Evolutionary conservation across 2,888 invertebrate species (phyloP).

Genomic region (Pandemis heparana): DNA sequence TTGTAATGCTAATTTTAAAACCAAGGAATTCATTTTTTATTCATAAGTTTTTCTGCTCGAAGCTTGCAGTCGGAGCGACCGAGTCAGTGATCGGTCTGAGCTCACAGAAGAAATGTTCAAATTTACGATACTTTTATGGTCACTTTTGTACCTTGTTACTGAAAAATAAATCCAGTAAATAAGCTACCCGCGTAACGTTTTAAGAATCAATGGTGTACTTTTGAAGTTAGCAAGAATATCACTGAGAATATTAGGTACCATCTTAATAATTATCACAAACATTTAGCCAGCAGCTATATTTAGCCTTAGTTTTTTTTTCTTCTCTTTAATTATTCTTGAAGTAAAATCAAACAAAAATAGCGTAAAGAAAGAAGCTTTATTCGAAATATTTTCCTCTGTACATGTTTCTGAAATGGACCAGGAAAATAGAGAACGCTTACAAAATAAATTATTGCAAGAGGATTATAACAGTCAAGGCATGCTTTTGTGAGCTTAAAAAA

Average conservation of each 20-base stretch:
- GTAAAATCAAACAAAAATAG: too few relatives aligned
- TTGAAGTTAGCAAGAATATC: not conserved
- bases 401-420: not conserved
- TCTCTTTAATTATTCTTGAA: too few relatives aligned
- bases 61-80: constrained; percentile 80
- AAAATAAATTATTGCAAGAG: constrained; percentile 57
- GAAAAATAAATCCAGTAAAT: too few relatives aligned
- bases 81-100: constrained; percentile 77
- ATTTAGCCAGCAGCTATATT: too few relatives aligned
- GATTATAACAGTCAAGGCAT: constrained; percentile 47
- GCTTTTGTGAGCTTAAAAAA: constrained; percentile 52
- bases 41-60: constrained; percentile 84
- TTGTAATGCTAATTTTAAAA: constrained; percentile 85
- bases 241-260: too few relatives aligned
- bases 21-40: constrained; percentile 85
- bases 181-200: too few relatives aligned
- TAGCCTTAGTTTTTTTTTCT: too few relatives aligned
- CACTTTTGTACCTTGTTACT: not conserved
- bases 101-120: constrained; percentile 63
- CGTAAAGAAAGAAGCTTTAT: not conserved
- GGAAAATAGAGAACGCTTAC: constrained; percentile 43
- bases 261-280: too few relatives aligned
- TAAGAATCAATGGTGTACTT: too few relatives aligned
- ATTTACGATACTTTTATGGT: not conserved
- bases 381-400: not conserved